Evolutionary conservation across 2,888 invertebrate species (phyloP), one percentile per base, ranked within the genome.

Genomic region (Onchidella celtica): DNA sequence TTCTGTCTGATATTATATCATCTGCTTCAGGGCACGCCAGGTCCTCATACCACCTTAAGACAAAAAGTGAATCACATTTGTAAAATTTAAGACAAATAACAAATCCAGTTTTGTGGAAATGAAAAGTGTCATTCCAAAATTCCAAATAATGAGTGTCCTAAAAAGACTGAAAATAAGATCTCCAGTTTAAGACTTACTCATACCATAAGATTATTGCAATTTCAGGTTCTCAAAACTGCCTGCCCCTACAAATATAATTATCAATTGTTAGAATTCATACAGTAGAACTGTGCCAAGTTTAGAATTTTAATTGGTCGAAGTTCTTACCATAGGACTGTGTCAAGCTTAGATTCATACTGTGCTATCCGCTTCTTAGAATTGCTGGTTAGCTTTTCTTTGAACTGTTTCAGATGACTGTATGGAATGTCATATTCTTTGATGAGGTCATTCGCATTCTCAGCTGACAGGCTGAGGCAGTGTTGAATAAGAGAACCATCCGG

Each of bases 41-140:
- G 78, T 93, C 92, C 84, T 93, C 93, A 86, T 93, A 93, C 76
- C 89, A 90, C 93, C 93, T 92, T 81, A 27, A 24, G 29, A 69
- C n/a, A 1, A 68, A n/a, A 47, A 11, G 47, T 47, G 47, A 47
- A n/a, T n/a, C n/a, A n/a, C n/a, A n/a, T n/a, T n/a, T n/a, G n/a
- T n/a, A n/a, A n/a, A n/a, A n/a, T n/a, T n/a, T n/a, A n/a, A n/a
- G n/a, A n/a, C n/a, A n/a, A n/a, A n/a, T n/a, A n/a, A n/a, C n/a
- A n/a, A n/a, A n/a, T n/a, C n/a, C 47, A 47, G 47, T 47, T 47
- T 47, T 11, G 47, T 47, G 47, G 17, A 47, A 17, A 17, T 47
- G 47, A 47, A 47, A 17, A 47, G 17, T 17, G 9, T 47, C 47
- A 6, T 11, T 47, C 9, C 47, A 47, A 47, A 47, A 6, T 47